These are phyloP conservation scores for Pampusana beccarii DNA, from an alignment of 2,113 vertebrate species.

Conservation along the genomic window DNA sequence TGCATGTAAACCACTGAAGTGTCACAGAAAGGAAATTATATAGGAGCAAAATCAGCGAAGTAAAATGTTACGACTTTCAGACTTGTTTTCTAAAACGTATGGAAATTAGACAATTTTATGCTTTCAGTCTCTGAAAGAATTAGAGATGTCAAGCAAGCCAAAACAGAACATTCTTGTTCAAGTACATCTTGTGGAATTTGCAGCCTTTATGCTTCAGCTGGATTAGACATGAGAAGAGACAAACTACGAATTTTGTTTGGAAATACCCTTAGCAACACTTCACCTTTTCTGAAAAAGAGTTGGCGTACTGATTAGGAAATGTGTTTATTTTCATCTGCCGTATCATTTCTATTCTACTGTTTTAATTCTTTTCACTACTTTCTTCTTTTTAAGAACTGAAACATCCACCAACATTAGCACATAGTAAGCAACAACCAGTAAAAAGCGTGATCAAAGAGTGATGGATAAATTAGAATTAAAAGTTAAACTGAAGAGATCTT, in stretches of 20 bases:
- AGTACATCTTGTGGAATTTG: background rate
- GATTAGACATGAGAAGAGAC: background rate
- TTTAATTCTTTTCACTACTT: background rate
- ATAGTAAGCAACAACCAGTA: background rate
- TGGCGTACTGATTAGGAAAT: background rate
- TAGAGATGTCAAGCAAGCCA: background rate
- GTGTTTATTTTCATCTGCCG: background rate
- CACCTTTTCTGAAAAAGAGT: background rate
- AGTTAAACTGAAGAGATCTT: background rate
- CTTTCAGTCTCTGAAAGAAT: background rate
- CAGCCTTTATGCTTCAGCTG: background rate
- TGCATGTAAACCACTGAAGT: constrained; percentile 2
- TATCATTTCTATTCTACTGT: background rate
- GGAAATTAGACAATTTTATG: background rate
- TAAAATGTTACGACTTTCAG: background rate
- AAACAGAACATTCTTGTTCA: background rate
- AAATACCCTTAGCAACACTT: background rate
- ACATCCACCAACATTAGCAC: background rate
- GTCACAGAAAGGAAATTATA: background rate
- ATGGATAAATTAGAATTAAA: background rate
- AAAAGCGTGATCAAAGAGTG: background rate
- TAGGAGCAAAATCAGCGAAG: background rate
- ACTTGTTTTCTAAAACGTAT: background rate
- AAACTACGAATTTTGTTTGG: background rate
- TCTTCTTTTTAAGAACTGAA: background rate